Conservation (phyloP, 2,797 vertebrate genomes). For the Hydrophis major region DNA sequence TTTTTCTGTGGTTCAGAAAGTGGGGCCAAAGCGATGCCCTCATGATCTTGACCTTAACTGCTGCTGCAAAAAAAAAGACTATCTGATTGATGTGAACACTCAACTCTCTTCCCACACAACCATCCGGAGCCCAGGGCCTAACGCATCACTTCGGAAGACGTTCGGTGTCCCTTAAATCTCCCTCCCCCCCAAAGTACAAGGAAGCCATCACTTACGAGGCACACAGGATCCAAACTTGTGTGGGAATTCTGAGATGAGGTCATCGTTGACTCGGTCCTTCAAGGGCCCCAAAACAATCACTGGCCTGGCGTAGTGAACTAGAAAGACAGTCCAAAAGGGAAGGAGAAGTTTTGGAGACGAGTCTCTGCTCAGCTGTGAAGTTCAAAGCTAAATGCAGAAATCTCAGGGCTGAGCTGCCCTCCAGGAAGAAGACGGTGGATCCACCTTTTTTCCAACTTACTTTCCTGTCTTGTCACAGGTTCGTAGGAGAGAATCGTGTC, state of each 20-base stretch:
- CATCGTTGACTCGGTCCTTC: conserved; percentile 95
- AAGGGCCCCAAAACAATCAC: conserved; percentile 97
- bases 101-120: neutral
- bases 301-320: conserved; percentile 96
- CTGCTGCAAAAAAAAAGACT: neutral
- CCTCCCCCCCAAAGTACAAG: neutral
- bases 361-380: neutral
- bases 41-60: too few species aligned
- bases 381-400: neutral
- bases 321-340: conserved; percentile 12
- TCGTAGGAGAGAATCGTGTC: conserved; percentile 97
- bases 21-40: neutral
- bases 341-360: neutral
- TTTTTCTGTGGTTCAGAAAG: neutral
- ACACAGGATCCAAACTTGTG: conserved; percentile 99
- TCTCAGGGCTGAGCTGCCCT: accelerated
- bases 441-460: conserved; percentile 75
- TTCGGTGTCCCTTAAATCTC: too few species aligned
- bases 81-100: neutral
- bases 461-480: conserved; percentile 97
- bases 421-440: accelerated
- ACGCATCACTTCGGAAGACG: neutral
- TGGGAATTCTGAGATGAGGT: conserved; percentile 98
- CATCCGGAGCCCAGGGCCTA: too few species aligned
- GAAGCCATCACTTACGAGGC: conserved; percentile 84